A percentile compares a stretch with the other conserved stretches of the same genome.
Conservation (phyloP, 2,888 invertebrate species). For the Lycia hirtaria region DNA sequence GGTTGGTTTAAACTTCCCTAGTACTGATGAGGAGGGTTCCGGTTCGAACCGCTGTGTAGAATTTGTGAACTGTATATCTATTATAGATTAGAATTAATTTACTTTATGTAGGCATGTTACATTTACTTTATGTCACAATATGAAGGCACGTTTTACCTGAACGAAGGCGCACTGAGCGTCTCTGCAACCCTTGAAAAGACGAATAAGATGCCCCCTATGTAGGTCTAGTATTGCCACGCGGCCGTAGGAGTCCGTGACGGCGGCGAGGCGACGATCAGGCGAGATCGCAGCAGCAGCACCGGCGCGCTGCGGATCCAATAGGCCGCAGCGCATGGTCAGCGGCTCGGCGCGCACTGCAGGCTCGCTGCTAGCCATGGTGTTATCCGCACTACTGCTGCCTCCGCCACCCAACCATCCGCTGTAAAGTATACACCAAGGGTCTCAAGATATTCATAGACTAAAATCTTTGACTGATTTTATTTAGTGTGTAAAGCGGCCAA, state of each 20-base stretch:
- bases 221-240: constrained; percentile 95
- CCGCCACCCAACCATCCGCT: constrained; percentile 79
- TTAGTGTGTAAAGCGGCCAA: no score
- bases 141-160: constrained; percentile 82
- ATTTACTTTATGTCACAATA: background rate
- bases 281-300: constrained; percentile 90
- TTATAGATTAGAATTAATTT: no score
- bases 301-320: constrained; percentile 78
- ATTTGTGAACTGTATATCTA: no score
- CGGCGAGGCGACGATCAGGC: constrained; percentile 92
- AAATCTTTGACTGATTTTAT: no score
- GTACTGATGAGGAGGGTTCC: no score
- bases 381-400: constrained; percentile 56
- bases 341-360: constrained; percentile 88
- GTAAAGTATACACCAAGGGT: no score
- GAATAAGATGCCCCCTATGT: constrained; percentile 90
- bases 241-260: constrained; percentile 94
- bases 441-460: no score
- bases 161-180: constrained; percentile 98
- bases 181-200: constrained; percentile 98
- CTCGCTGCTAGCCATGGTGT: constrained; percentile 57
- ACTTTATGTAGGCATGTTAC: no score
- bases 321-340: constrained; percentile 83
- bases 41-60: no score
- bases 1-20: no score